A percentile compares a stretch with the other conserved stretches of the same genome.
These are phyloP conservation scores for Eidolon dupreanum DNA, from an alignment of 2,797 vertebrate genomes.

Conservation along the genomic window DNA sequence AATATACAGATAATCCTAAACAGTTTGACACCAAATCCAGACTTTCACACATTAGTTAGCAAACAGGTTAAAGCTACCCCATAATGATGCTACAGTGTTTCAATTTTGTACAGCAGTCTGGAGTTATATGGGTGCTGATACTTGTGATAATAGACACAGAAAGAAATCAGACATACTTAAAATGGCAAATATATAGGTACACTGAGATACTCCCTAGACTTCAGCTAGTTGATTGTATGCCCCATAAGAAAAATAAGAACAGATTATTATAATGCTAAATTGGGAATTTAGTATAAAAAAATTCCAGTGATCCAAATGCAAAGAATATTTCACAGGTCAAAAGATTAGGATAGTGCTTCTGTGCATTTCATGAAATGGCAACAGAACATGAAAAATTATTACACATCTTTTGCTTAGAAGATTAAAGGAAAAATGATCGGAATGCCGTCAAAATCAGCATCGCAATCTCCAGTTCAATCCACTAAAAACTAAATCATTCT, in stretches of 20 bases:
- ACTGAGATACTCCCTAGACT: background rate
- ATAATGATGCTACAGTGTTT: background rate
- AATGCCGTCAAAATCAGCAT: background rate
- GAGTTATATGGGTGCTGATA: background rate
- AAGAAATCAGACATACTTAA: background rate
- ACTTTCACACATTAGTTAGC: background rate
- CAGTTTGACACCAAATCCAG: background rate
- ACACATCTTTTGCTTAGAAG: conserved; percentile 3
- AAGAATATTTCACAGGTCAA: background rate
- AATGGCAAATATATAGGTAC: background rate
- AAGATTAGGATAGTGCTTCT: background rate
- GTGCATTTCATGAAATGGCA: background rate
- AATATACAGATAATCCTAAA: background rate
- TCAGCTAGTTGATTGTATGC: background rate
- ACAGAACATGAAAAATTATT: background rate
- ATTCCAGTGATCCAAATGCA: background rate
- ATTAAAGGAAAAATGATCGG: background rate
- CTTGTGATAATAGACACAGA: background rate
- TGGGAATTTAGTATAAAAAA: background rate
- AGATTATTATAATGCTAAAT: background rate
- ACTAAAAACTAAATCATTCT: background rate
- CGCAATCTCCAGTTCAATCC: background rate
- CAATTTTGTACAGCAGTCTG: background rate
- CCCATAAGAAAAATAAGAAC: background rate
- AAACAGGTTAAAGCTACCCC: background rate